These are phyloP conservation scores for Norana najaformis DNA, from an alignment of 2,888 invertebrate genomes.

Conservation along the genomic window DNA sequence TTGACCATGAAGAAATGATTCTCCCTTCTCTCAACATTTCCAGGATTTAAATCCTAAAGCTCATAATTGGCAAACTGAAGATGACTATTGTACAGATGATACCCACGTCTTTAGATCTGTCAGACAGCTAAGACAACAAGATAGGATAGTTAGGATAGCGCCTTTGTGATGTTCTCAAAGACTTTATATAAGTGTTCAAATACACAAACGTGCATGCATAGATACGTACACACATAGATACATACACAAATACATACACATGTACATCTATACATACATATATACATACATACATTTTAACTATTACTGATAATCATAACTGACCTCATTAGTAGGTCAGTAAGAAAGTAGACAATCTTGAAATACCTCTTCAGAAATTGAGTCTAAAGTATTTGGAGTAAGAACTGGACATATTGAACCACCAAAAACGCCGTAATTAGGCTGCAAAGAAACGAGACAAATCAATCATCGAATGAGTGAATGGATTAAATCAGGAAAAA, in stretches of 20 bases:
- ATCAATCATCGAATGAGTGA: background rate
- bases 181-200: background rate
- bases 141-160: too few species aligned
- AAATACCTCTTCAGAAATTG: conserved; percentile 25
- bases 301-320: too few species aligned
- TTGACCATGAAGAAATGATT: too few species aligned
- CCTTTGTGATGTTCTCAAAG: background rate
- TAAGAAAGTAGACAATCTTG: background rate
- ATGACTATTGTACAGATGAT: too few species aligned
- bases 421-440: conserved; percentile 63
- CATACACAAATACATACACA: background rate
- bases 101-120: too few species aligned
- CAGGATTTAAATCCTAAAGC: too few species aligned
- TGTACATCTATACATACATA: background rate
- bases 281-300: background rate
- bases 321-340: too few species aligned
- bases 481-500: background rate
- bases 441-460: conserved; percentile 47
- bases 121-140: too few species aligned
- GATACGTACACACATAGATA: background rate
- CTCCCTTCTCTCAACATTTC: too few species aligned
- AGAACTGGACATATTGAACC: conserved; percentile 70
- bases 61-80: too few species aligned
- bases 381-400: conserved; percentile 44
- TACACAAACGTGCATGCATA: background rate